Base-by-base conservation (phyloP, 2,113 vertebrate genomes). In the Octodon degus region DNA sequence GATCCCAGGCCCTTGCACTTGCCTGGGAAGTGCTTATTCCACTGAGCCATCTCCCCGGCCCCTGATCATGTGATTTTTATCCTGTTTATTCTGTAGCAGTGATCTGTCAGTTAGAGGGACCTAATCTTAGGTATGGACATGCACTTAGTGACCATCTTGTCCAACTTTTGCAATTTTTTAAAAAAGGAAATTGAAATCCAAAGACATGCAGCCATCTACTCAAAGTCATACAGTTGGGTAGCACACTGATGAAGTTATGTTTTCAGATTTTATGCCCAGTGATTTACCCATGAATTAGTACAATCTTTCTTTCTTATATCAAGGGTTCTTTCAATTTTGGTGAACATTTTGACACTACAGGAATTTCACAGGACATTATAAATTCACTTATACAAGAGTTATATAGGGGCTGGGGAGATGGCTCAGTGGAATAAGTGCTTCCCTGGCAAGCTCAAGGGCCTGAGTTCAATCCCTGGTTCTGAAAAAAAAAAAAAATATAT, bases 331-430 rank as follows among this genome's bases (percentile, higher is more conserved):
- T 92, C 19, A 87, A 34, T 92, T 63, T 50, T 89, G 34, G 43
- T 40, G 43, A 37, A 30, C 85, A 88, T 27, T 83, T 90, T 91
- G 32, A 94, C 24, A 40, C 32, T 40, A 74, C 4, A 83, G 37
- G n/a, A 92, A 92, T 89, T 79, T 82, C 30, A 53, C n/a, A 47
- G 62, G 88, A 68, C 70, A 67, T 82, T 91, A 65, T 22, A 82
- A 43, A 67, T 34, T 3, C 8, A 79, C 43, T 90, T 89, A 11
- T 77, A 30, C 7, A 30, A 43, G 10, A 63, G 17, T 58, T 77
- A 55, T 90, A n/a, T n/a, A n/a, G n/a, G n/a, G n/a, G n/a, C n/a
- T n/a, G n/a, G n/a, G n/a, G n/a, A n/a, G n/a, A n/a, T n/a, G n/a
- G n/a, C n/a, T n/a, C n/a, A n/a, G n/a, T n/a, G n/a, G n/a, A n/a